Percentiles rank a stretch among this genome's conserved stretches.
These are phyloP conservation scores for Dugesia japonica DNA, from an alignment of 2,888 invertebrate species.

Conservation along the genomic window DNA sequence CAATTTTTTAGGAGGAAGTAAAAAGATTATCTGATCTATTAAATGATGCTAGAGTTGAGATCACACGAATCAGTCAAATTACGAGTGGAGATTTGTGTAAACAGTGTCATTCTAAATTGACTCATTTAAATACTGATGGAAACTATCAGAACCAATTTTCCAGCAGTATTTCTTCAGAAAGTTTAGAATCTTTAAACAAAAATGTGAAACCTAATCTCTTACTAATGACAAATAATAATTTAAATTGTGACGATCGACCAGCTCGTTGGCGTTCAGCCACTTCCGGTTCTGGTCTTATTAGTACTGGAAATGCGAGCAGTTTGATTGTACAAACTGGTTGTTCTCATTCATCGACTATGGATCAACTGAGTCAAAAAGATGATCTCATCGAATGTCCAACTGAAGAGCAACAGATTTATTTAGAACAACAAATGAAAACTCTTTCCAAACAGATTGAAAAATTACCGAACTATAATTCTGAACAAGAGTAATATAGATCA, in stretches of 20 bases:
- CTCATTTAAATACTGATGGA: background rate
- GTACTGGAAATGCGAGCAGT: background rate
- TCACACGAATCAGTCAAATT: background rate
- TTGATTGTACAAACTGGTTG: slow-evolving; percentile 5
- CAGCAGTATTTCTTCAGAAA: slow-evolving; percentile 14
- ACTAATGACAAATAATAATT: background rate
- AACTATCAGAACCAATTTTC: background rate
- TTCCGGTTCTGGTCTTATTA: background rate
- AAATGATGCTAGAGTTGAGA: background rate
- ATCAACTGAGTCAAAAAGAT: slow-evolving; percentile 1
- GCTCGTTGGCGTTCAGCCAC: background rate
- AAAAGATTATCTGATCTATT: background rate
- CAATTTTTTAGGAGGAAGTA: background rate
- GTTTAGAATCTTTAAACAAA: slow-evolving; percentile 5
- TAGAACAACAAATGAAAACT: slow-evolving; percentile 6
- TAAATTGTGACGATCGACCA: background rate
- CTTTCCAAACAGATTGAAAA: background rate
- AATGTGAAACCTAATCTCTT: background rate
- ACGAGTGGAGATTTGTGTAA: background rate
- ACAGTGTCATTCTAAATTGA: background rate
- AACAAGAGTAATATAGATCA: background rate
- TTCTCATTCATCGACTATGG: background rate
- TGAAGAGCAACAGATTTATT: background rate
- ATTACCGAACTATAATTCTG: background rate
- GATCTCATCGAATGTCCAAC: background rate